A percentile compares a stretch with the other conserved stretches of the same genome.
Conservation (phyloP, 2,113 vertebrate genomes). For the Salvelinus sp. region DNA sequence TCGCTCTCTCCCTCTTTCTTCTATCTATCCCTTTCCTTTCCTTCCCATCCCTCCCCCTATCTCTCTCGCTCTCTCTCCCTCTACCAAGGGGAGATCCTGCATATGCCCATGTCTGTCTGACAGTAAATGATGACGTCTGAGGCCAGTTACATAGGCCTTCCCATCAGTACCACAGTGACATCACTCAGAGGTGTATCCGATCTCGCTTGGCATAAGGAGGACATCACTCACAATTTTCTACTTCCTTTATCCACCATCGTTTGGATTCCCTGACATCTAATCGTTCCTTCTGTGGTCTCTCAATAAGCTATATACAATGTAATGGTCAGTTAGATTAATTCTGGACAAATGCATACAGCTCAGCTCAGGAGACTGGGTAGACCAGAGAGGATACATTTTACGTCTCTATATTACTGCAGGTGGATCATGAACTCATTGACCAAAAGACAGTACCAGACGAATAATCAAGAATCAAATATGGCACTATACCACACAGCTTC, state of each 20-base stretch:
- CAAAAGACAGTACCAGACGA: neutral
- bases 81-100: conserved; percentile 40
- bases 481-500: neutral
- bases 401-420: neutral
- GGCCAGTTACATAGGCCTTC: conserved; percentile 18
- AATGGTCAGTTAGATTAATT: neutral
- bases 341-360: neutral
- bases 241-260: neutral
- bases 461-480: neutral
- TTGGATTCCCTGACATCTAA: neutral
- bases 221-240: neutral
- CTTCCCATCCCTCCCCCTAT: no score
- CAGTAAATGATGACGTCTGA: conserved; percentile 54
- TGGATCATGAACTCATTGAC: neutral
- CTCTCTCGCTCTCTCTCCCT: neutral
- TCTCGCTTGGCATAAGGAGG: neutral
- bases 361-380: no score
- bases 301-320: neutral
- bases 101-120: conserved; percentile 46
- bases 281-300: neutral
- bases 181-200: neutral
- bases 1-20: no score
- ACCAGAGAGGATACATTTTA: neutral
- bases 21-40: no score
- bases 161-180: conserved; percentile 24